These are phyloP conservation scores for Parnassius mnemosyne DNA, from an alignment of 2,888 invertebrate species.

Conservation along the genomic window DNA sequence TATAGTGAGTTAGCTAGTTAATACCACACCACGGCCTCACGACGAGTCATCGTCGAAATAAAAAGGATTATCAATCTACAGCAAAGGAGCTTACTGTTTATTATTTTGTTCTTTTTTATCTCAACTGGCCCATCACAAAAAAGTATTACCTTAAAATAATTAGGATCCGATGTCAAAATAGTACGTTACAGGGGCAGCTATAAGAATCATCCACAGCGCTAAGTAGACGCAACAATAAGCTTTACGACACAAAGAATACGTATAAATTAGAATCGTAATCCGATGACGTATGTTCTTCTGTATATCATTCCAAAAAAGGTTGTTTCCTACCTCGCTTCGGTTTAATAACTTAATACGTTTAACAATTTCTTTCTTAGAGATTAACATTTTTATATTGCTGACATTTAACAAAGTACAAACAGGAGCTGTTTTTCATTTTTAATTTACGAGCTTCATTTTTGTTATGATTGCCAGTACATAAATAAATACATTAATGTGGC, in stretches of 20 bases:
- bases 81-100: conserved; percentile 40
- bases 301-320: conserved; percentile 49
- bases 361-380: conserved; percentile 55
- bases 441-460: conserved; percentile 14
- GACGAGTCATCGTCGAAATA: conserved; percentile 45
- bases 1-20: conserved; percentile 7
- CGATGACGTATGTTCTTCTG: conserved; percentile 67
- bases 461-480: conserved; percentile 12
- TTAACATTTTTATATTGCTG: conserved; percentile 44
- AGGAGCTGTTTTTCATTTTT: conserved; percentile 23
- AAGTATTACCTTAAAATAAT: conserved; percentile 71
- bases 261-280: conserved; percentile 73
- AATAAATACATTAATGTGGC: conserved; percentile 4
- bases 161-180: conserved; percentile 75
- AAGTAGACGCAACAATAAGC: conserved; percentile 63
- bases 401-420: conserved; percentile 35
- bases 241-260: conserved; percentile 59
- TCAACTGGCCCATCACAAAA: conserved; percentile 50
- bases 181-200: conserved; percentile 50
- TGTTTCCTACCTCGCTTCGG: conserved; percentile 48
- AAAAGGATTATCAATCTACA: conserved; percentile 52
- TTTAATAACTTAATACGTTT: conserved; percentile 69
- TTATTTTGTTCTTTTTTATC: conserved; percentile 46
- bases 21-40: conserved; percentile 27
- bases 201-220: conserved; percentile 56